A percentile compares a stretch with the other conserved stretches of the same genome.
phyloP scores from a whole-genome alignment of 2,888 invertebrate species.

The Bedellia somnulentella region DNA sequence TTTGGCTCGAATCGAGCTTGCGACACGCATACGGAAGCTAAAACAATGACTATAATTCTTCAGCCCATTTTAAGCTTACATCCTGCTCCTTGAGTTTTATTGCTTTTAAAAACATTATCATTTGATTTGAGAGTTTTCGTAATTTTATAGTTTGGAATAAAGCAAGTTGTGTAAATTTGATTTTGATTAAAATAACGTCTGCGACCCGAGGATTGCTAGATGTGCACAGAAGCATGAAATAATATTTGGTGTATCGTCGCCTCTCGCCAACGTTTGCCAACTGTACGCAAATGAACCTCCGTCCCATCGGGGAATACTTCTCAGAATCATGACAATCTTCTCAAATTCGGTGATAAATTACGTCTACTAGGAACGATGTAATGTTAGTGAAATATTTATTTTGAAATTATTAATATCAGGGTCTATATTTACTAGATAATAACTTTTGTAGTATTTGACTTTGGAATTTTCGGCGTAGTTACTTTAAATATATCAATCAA shows the following conservation, averaged over 20 bases:
- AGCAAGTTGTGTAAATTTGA: no score
- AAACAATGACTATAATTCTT: constrained; percentile 28
- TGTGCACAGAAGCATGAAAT: constrained; percentile 48
- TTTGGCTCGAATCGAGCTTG: constrained; percentile 22
- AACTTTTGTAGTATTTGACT: no score
- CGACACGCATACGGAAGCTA: constrained; percentile 29
- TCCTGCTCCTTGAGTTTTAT: constrained; percentile 3
- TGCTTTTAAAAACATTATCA: constrained; percentile 1
- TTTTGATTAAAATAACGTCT: no score
- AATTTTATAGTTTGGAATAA: no score
- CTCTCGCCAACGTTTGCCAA: constrained; percentile 18
- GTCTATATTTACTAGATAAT: no score
- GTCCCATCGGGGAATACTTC: constrained; percentile 54
- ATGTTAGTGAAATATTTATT: no score
- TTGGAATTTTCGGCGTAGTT: no score
- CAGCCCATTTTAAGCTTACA: constrained; percentile 16
- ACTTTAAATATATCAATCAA: no score
- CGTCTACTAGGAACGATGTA: no score
- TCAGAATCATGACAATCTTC: constrained; percentile 48
- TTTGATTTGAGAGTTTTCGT: no score
- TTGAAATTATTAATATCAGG: no score
- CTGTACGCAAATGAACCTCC: constrained; percentile 50
- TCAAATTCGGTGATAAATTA: no score
- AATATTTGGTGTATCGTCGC: constrained; percentile 46
- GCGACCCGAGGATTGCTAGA: constrained; percentile 40